These are phyloP conservation scores for Epinephelus awoara DNA, from an alignment of 2,797 vertebrate genomes.

Conservation along the genomic window DNA sequence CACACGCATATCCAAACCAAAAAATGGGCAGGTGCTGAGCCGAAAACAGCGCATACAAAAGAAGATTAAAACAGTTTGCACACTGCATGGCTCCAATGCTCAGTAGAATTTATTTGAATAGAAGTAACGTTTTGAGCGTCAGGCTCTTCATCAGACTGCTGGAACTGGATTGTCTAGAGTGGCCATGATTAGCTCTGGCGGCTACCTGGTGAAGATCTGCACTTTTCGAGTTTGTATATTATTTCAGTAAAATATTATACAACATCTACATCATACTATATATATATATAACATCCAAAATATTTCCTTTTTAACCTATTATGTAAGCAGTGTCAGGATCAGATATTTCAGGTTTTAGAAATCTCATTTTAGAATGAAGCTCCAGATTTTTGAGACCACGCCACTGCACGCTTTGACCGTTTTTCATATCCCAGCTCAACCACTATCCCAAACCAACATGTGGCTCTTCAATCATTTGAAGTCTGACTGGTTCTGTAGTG, in stretches of 20 bases:
- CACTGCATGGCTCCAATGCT: too few species aligned
- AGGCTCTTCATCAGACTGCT: too few species aligned
- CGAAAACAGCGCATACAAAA: too few species aligned
- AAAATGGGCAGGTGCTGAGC: too few species aligned
- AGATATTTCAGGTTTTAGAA: slow-evolving; percentile 19
- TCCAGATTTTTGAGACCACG: slow-evolving; percentile 33
- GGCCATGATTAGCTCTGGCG: too few species aligned
- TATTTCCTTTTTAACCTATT: background rate
- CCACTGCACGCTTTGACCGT: slow-evolving; percentile 23
- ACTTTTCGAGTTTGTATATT: too few species aligned
- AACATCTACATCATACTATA: background rate
- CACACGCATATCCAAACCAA: too few species aligned
- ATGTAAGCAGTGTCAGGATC: background rate
- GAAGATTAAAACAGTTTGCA: too few species aligned
- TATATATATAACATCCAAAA: background rate
- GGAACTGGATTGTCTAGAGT: too few species aligned
- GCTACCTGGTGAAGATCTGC: too few species aligned
- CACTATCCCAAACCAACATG: slow-evolving; percentile 39
- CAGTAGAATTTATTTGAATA: too few species aligned
- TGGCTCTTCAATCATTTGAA: slow-evolving; percentile 56
- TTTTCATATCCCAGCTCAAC: slow-evolving; percentile 36
- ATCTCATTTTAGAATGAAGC: slow-evolving; percentile 31
- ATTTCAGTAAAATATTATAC: background rate
- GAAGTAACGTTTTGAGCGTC: too few species aligned
- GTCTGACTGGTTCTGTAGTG: slow-evolving; percentile 14